Evolutionary conservation across 1,140 invertebrate genomes (phyloP).

Genomic region (Coptotermes formosanus): DNA sequence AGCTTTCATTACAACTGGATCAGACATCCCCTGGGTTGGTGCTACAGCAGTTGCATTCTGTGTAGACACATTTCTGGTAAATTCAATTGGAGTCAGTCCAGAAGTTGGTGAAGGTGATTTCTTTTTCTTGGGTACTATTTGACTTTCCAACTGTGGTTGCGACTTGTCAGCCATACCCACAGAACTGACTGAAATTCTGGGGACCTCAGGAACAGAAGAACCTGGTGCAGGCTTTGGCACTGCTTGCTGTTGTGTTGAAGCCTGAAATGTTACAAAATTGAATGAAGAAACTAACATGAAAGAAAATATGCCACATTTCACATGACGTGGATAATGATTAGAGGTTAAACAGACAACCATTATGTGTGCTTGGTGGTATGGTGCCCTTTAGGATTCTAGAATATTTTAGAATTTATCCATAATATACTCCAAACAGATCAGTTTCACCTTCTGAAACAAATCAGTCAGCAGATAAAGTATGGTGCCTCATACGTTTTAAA

Average conservation of each 20-base stretch:
- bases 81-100: conserved; percentile 16
- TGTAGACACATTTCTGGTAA: neutral
- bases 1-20: neutral
- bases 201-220: neutral
- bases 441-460: no score
- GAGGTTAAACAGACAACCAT: no score
- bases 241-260: neutral
- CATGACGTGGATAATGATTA: no score
- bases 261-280: neutral
- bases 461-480: no score
- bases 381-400: no score
- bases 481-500: no score
- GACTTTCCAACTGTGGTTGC: neutral
- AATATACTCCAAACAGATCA: no score
- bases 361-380: no score
- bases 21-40: neutral
- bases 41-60: neutral
- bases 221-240: neutral
- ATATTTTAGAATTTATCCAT: no score
- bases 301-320: neutral
- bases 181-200: neutral
- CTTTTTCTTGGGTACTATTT: neutral
- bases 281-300: neutral
- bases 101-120: neutral
- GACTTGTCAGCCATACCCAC: neutral